Evolutionary conservation across 2,797 vertebrate genomes (phyloP), one percentile per base, ranked within the genome.

Genomic region (Propithecus perrieri): DNA sequence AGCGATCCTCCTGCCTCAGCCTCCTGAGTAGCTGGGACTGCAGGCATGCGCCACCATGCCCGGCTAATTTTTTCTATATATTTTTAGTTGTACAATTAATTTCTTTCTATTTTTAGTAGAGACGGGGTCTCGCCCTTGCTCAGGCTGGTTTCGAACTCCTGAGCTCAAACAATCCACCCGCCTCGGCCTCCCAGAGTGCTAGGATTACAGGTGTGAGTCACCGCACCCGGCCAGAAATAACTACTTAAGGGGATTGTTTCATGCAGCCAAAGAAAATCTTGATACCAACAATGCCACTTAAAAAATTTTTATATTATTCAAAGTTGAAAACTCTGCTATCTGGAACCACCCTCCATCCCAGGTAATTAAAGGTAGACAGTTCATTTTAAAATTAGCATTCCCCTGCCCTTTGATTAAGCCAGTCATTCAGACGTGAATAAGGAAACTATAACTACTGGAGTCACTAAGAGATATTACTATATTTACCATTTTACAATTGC

Each of bases 241-340:
- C 71, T 81, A 80, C 46, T 85, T 91, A 80, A 96, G 91, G 97
- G n/a, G 26, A 90, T n/a, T 88, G 35, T 20, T 85, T 92, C 43
- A 92, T 71, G 33, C 7, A 86, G 14, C 33, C 85, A 76, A 75
- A 95, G 94, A 95, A 96, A 95, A 95, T 71, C 48, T 35, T 53
- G 9, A 91, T n/a, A 84, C 38, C 26, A 96, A 71, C 46, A 89
- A 84, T 59, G 71, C 85, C 35, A 90, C 4, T 84, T 46, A 72
- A 35, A 79, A 55, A 35, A 43, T 41, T 75, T 61, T 67, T 72
- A 63, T 18, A 88, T 61, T 63, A 84, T 78, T 86, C 38, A 85
- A 67, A 35, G 63, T 35, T n/a, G 41, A 95, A 81, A 95, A 88
- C 17, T 12, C n/a, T 55, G 53, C 0, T 78, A 74, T 74, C 22